Percentiles rank a stretch among this genome's conserved stretches.
phyloP scores from a whole-genome alignment of 1,140 invertebrate species.

The Euwallacea similis region DNA sequence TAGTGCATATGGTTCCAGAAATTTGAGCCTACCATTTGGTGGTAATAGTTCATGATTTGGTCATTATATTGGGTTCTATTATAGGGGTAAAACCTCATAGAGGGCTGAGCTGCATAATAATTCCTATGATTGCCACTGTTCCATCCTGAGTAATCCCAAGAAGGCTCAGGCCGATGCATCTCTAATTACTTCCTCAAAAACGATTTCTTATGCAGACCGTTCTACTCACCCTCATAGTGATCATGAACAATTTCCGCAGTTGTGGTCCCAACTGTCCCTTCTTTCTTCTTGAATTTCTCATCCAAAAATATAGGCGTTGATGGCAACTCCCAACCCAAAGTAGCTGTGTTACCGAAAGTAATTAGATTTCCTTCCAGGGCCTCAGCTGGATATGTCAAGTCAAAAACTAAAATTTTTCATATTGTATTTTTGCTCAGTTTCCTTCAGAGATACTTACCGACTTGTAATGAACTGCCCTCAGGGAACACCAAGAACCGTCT shows the following conservation, averaged over 20 bases:
- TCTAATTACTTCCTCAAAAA: too few relatives aligned
- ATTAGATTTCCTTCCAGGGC: constrained; percentile 61
- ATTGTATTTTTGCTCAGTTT: background rate
- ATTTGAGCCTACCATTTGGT: too few relatives aligned
- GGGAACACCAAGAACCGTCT: constrained; percentile 72
- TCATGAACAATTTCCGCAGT: background rate
- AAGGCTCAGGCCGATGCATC: background rate
- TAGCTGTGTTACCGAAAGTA: constrained; percentile 69
- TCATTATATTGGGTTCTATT: background rate
- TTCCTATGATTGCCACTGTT: background rate
- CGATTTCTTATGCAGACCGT: background rate
- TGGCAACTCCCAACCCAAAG: constrained; percentile 73
- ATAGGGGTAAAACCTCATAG: background rate
- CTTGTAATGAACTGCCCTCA: constrained; percentile 62
- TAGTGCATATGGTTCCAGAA: too few relatives aligned
- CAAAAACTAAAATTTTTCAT: constrained; percentile 57
- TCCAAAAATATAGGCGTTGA: constrained; percentile 57
- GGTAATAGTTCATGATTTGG: too few relatives aligned
- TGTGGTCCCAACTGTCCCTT: constrained; percentile 23
- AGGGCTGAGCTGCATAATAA: too few relatives aligned
- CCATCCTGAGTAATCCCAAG: background rate
- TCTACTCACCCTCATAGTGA: background rate
- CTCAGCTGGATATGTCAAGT: constrained; percentile 61
- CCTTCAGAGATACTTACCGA: constrained; percentile 57
- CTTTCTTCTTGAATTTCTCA: constrained; percentile 15